Conservation (phyloP, 2,797 vertebrate genomes). For the Malurus leucopterus region DNA sequence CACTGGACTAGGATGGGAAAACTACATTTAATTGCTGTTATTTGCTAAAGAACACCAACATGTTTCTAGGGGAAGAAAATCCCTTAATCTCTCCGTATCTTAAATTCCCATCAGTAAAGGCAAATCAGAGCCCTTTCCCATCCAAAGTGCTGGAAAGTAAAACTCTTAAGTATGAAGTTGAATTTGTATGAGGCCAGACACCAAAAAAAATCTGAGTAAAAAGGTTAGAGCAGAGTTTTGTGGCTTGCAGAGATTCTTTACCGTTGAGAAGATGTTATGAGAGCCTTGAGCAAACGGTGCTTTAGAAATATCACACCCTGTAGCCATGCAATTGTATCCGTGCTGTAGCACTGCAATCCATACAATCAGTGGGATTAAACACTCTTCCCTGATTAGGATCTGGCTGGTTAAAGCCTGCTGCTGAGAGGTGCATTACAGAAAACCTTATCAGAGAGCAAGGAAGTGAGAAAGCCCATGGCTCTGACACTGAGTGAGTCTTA, state of each 20-base stretch:
- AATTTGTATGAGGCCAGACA: not conserved
- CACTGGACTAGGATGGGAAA: not conserved
- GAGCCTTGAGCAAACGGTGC: not conserved
- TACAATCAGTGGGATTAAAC: not conserved
- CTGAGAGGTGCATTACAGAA: not conserved
- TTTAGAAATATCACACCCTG: not conserved
- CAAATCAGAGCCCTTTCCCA: not conserved
- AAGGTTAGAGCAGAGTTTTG: constrained; percentile 3
- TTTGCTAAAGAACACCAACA: not conserved
- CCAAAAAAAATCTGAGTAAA: not conserved
- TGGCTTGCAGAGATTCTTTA: constrained; percentile 20
- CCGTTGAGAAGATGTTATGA: constrained; percentile 14
- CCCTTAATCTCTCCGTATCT: not conserved
- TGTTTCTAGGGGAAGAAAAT: not conserved
- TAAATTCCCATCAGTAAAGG: not conserved
- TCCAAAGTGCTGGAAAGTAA: not conserved
- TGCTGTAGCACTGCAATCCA: not conserved
- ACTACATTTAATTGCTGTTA: not conserved
- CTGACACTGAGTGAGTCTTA: not conserved
- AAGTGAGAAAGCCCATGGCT: not conserved
- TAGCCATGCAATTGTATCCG: not conserved
- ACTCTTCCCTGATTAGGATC: not conserved
- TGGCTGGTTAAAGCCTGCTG: not conserved
- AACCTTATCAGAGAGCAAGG: not conserved
- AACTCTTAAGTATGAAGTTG: not conserved